These are phyloP conservation scores for Coryphaenoides rupestris DNA, from an alignment of 2,113 vertebrate genomes.

Conservation along the genomic window DNA sequence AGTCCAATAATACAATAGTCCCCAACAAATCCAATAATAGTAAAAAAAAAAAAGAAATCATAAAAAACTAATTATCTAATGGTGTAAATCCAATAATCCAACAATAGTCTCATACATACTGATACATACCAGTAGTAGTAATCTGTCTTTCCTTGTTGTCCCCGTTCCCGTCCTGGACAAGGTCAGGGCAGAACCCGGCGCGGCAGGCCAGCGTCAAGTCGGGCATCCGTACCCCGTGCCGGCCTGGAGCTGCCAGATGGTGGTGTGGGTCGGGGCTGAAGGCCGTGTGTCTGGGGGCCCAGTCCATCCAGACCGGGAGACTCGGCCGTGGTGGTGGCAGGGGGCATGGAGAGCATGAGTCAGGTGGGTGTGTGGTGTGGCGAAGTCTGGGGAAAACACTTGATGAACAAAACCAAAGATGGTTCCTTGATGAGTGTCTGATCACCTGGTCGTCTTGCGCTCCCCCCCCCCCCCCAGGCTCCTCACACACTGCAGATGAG, in stretches of 20 bases:
- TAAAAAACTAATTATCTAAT: too few relatives aligned
- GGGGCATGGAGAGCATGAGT: conserved; percentile 98
- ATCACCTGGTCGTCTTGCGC: background rate
- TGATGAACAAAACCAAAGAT: too few relatives aligned
- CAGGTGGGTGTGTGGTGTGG: conserved; percentile 81
- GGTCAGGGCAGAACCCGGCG: conserved; percentile 92
- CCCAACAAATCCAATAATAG: too few relatives aligned
- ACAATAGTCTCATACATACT: too few relatives aligned
- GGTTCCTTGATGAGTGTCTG: too few relatives aligned
- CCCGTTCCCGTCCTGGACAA: conserved; percentile 36
- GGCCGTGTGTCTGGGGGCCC: conserved; percentile 86
- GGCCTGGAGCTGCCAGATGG: conserved; percentile 95
- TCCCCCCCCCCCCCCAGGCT: conserved; percentile 74
- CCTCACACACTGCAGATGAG: conserved; percentile 88
- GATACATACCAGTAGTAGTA: too few relatives aligned
- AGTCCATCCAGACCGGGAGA: conserved; percentile 83
- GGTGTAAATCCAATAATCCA: too few relatives aligned
- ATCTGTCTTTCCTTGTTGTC: background rate
- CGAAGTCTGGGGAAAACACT: too few relatives aligned
- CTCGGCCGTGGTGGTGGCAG: conserved; percentile 85
- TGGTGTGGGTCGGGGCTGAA: conserved; percentile 95
- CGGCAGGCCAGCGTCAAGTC: conserved; percentile 87
- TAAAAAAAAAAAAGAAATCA: too few relatives aligned
- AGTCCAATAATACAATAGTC: too few relatives aligned
- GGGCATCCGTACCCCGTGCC: conserved; percentile 84